Conservation (phyloP, 2,888 invertebrate genomes). For the Phyllotreta cruciferae region DNA sequence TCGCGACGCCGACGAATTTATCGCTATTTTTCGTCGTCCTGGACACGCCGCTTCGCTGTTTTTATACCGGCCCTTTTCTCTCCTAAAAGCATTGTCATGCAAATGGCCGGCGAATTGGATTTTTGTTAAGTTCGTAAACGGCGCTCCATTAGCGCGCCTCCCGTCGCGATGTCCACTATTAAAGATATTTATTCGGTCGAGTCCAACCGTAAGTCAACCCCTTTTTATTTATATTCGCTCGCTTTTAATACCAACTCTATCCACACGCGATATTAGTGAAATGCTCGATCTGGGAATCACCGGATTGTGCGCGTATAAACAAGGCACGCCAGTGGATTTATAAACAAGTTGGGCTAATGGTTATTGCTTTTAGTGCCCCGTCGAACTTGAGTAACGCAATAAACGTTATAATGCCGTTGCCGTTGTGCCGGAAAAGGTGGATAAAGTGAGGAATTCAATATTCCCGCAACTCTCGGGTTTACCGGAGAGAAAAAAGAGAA, state of each 20-base stretch:
- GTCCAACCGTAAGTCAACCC: no score
- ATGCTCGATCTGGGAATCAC: no score
- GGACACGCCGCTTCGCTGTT: constrained; percentile 48
- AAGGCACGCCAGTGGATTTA: constrained; percentile 8
- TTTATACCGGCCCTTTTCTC: constrained; percentile 31
- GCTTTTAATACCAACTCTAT: no score
- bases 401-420: constrained; percentile 30
- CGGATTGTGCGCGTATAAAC: no score
- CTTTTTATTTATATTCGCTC: no score
- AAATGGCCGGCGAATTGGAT: constrained; percentile 40
- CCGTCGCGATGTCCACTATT: no score
- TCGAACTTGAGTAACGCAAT: constrained; percentile 31
- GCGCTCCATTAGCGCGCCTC: neutral
- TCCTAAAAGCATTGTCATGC: constrained; percentile 40
- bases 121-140: constrained; percentile 39
- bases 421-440: constrained; percentile 16
- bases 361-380: constrained; percentile 36
- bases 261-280: no score
- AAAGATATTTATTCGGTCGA: no score
- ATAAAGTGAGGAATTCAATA: constrained; percentile 29
- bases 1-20: no score
- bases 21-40: neutral
- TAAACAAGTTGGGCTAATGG: constrained; percentile 36
- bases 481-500: neutral
- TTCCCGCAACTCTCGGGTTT: constrained; percentile 19